Percentiles rank a stretch among this genome's conserved stretches.
phyloP scores from a whole-genome alignment of 2,113 vertebrate species.

The Psilopogon haemacephalus region DNA sequence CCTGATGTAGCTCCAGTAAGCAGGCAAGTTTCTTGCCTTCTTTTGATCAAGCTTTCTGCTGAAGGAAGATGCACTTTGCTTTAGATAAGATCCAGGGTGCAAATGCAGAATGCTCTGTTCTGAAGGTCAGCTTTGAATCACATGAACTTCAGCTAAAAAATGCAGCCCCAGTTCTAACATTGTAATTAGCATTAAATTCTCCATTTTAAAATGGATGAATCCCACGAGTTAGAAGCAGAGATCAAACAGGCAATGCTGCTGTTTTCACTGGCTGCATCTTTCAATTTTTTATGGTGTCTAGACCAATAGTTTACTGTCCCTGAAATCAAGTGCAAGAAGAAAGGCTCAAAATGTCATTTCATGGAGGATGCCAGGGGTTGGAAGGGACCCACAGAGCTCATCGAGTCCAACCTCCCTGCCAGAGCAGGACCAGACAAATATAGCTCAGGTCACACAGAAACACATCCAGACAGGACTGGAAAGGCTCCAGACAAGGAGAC shows the following conservation, averaged over 20 bases:
- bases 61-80: background rate
- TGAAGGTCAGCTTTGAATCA: conserved; percentile 8
- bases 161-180: background rate
- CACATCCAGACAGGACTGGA: too few species aligned
- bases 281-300: background rate
- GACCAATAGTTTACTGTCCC: background rate
- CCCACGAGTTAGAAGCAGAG: background rate
- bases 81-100: background rate
- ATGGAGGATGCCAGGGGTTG: too few species aligned
- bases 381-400: too few species aligned
- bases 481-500: too few species aligned
- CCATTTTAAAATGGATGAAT: background rate
- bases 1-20: background rate
- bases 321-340: background rate
- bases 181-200: background rate
- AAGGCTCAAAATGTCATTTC: background rate
- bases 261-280: background rate
- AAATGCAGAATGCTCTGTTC: background rate
- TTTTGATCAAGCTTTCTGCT: background rate
- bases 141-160: background rate
- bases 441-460: too few species aligned
- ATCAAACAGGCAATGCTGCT: background rate
- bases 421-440: too few species aligned
- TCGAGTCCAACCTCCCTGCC: too few species aligned
- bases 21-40: background rate